Evolutionary conservation across 1,140 invertebrate species (phyloP), one percentile per base, ranked within the genome.

Genomic region (Pissodes strobi): DNA sequence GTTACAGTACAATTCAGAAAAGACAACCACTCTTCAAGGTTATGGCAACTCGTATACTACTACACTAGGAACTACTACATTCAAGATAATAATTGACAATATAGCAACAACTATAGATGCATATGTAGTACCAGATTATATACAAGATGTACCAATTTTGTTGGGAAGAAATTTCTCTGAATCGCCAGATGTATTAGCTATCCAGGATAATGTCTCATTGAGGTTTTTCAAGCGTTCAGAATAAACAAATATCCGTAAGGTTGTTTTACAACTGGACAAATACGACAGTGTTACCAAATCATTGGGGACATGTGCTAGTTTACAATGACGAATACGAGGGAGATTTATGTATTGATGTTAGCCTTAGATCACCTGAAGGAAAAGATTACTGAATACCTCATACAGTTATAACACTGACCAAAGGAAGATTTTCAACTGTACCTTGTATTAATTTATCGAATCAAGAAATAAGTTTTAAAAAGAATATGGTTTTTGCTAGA

Each of bases 281-380:
- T 13, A 2, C 17, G n/a, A 3, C 43, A 13, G 15, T 64, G n/a
- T 21, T 25, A 30, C 49, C 49, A 8, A 56, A 64, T 43, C n/a
- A n/a, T n/a, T n/a, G n/a, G n/a, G n/a, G n/a, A n/a, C n/a, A n/a
- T n/a, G n/a, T n/a, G n/a, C n/a, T 2, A 17, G 51, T 64, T 17
- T 38, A 2, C 12, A 43, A 25, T 30, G 19, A 30, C 3, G 5
- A 30, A 1, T 64, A 57, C 23, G 13, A 30, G 13, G 61, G 61
- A 27, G 34, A 64, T 19, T 1, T 64, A 1, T 56, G 17, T 4
- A 21, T 57, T 8, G 52, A 64, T 13, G 52, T 69, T 66, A 79
- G 76, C 64, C 69, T 79, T 39, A 57, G 76, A 55, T 71, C 71
- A 43, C 51, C 79, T 65, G 65, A 75, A 52, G 72, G 76, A 55